Evolutionary conservation across 2,797 vertebrate species (phyloP), one percentile per base, ranked within the genome.

Genomic region (Lithobates pipiens): DNA sequence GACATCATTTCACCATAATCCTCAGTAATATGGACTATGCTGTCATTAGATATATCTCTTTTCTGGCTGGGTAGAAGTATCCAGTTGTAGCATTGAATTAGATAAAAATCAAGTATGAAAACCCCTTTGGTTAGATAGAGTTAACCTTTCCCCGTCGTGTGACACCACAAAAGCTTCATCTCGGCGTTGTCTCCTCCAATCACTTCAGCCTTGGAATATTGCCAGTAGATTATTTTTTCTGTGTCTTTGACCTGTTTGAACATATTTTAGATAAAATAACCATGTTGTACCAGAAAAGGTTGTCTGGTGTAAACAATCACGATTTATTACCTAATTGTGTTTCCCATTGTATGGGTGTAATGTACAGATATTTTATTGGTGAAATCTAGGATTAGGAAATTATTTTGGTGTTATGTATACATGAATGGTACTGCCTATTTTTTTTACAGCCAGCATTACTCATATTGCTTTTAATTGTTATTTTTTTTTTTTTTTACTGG

Each of bases 21-120:
- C 50, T 16, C 16, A 54, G 50, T 54, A 54, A 21, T 5, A 54
- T 54, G 50, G 50, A 54, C 50, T 54, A 54, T 46, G 67, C 83
- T 72, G 50, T 84, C 76, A 84, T 78, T 78, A 79, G 27, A 85
- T 71, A 84, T 85, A 54, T 85, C 57, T 79, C 27, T 85, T 85
- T 77, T 61, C 39, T 25, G 27, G 25, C 21, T 46, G 36, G 36
- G 54, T 63, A 74, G 36, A 85, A 85, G 79, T 73, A 85, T 61
- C 36, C 77, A 46, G 57, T 85, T 85, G 83, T 80, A 79, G 68
- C 77, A 75, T 85, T 80, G 83, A 79, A 85, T 85, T 80, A 85
- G 57, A 74, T 57, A 57, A 32, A 68, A 68, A 80, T 75, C 21
- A 65, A 36, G 61, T 50, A 57, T 9, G 27, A 68, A 74, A 80